phyloP scores from a whole-genome alignment of 2,113 vertebrate genomes.

The Elgaria multicarinata region DNA sequence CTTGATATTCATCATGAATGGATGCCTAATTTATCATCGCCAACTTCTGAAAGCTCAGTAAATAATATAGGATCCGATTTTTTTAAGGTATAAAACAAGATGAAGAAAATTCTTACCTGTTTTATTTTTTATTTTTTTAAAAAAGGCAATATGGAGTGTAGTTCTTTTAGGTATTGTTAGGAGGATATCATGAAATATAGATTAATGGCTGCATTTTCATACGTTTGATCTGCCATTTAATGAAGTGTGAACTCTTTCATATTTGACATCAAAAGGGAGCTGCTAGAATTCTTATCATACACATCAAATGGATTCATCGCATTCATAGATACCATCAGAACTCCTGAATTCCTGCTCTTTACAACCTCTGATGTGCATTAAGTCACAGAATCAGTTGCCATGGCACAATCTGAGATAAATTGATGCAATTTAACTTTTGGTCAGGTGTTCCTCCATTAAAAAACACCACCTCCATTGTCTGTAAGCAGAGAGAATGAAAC shows the following conservation, averaged over 20 bases:
- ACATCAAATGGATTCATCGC: constrained; percentile 73
- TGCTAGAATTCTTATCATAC: constrained; percentile 68
- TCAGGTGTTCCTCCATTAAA: neutral
- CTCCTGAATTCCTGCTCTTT: constrained; percentile 63
- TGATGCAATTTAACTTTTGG: neutral
- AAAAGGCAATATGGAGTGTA: constrained; percentile 49
- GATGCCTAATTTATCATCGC: neutral
- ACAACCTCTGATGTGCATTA: constrained; percentile 40
- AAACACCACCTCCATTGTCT: neutral
- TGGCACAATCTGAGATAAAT: constrained; percentile 29
- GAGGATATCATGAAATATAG: constrained; percentile 76
- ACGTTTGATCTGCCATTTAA: constrained; percentile 82
- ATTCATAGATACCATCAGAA: constrained; percentile 70
- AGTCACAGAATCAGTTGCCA: constrained; percentile 33
- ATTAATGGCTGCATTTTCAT: constrained; percentile 77
- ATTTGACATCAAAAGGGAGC: constrained; percentile 77
- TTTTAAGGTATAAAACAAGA: constrained; percentile 5
- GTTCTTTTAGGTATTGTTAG: constrained; percentile 65
- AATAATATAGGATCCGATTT: neutral
- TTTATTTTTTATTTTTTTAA: constrained; percentile 7
- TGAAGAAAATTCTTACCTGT: constrained; percentile 22
- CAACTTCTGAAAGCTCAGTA: neutral
- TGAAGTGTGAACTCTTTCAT: constrained; percentile 74
- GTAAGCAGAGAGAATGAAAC: neutral
- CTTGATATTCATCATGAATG: neutral